A percentile compares a stretch with the other conserved stretches of the same genome.
Conservation (phyloP, 2,888 invertebrate species). For the Leptinotarsa juncta region DNA sequence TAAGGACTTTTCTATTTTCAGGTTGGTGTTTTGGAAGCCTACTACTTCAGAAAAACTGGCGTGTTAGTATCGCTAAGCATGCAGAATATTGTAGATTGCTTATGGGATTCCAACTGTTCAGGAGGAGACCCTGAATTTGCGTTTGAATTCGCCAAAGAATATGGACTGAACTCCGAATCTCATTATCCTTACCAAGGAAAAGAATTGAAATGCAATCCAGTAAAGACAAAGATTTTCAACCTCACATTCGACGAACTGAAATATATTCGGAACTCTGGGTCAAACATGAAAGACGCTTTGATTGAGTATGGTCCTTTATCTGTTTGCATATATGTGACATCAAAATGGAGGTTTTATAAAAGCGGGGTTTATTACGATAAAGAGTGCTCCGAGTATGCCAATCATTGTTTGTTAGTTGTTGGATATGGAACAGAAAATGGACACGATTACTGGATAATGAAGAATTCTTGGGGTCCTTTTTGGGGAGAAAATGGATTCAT, state of each 20-base stretch:
- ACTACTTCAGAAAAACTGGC: constrained; percentile 38
- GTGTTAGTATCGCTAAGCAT: constrained; percentile 37
- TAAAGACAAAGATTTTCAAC: constrained; percentile 22
- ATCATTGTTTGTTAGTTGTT: constrained; percentile 26
- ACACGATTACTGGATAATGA: constrained; percentile 25
- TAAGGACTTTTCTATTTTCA: constrained; percentile 14
- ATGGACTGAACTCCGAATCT: constrained; percentile 35
- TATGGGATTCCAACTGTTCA: constrained; percentile 30
- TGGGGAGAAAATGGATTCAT: constrained; percentile 30
- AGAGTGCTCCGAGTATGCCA: constrained; percentile 30
- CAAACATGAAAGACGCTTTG: constrained; percentile 29
- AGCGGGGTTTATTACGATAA: constrained; percentile 39
- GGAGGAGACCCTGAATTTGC: constrained; percentile 38
- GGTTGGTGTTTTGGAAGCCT: constrained; percentile 39
- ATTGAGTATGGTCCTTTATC: constrained; percentile 31
- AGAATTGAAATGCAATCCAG: constrained; percentile 28
- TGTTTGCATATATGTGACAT: constrained; percentile 34
- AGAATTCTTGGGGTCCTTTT: constrained; percentile 27
- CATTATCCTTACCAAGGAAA: constrained; percentile 39
- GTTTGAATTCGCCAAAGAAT: constrained; percentile 30
- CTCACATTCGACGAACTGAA: constrained; percentile 24
- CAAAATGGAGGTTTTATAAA: constrained; percentile 37
- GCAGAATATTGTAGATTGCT: constrained; percentile 53
- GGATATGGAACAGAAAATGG: constrained; percentile 20
- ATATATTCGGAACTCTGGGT: constrained; percentile 19